Base-by-base conservation (phyloP, 2,888 invertebrate genomes). In the Punctoribates punctum region DNA sequence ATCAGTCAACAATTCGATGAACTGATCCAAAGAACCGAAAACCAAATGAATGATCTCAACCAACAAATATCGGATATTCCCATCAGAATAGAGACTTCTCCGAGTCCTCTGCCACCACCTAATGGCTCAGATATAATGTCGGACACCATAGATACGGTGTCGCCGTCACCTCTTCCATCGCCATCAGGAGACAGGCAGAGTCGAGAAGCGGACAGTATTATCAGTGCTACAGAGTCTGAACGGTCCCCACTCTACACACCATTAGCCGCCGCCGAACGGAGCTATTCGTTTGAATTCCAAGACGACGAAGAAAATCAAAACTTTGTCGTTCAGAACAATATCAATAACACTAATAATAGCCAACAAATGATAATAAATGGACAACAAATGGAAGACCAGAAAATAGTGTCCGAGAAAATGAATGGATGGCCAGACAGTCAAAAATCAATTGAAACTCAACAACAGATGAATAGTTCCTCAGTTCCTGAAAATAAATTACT, bases 371-470 rank as follows among this genome's bases (percentile, higher is more conserved):
- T 57, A 15, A 67, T n/a, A 20, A 75, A 75, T 15, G 72, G 27
- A 15, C 42, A 48, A 1, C 23, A 9, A 27, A 48, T 15, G 5
- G 48, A 17, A 5, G 25, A 65, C 11, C 51, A 54, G 34, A 25
- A 29, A 15, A 75, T 60, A 11, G 11, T 34, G 25, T 54, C 15
- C 79, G 93, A 46, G 88, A 94, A 60, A 92, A 92, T 82, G 91
- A 90, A 82, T 88, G 94, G 23, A 93, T 88, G 94, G 23, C 93
- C 94, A 0, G 94, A 94, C 81, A 90, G 92, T 75, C 92, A 93
- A 81, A 86, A 94, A 13, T 90, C 91, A 42, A 13, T 42, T 42
- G 81, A 93, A 94, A 84, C 87, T 93, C 83, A 91, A 46, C 77
- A 73, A 25, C 38, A 76, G 15, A 34, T 34, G 42, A 65, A 62